A percentile compares a stretch with the other conserved stretches of the same genome.
phyloP scores from a whole-genome alignment of 2,113 vertebrate genomes.

The Apteryx mantelli region DNA sequence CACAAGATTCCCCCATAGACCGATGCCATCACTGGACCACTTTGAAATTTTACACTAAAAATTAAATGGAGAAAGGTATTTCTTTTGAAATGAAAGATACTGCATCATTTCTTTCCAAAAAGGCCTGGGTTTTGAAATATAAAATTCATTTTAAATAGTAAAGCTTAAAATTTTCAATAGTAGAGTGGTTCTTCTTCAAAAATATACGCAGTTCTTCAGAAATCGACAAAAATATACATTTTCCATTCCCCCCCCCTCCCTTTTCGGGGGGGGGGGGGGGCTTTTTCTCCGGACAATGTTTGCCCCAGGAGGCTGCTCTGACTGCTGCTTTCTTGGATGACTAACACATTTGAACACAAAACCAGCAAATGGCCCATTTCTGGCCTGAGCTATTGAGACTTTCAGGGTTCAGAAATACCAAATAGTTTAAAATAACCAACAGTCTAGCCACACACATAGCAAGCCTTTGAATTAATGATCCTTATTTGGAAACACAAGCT shows the following conservation, averaged over 20 bases:
- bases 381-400: background rate
- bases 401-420: background rate
- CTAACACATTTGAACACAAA: background rate
- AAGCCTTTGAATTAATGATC: background rate
- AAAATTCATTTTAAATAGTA: background rate
- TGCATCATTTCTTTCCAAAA: background rate
- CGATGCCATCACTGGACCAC: fast-evolving
- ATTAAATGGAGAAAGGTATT: background rate
- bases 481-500: background rate
- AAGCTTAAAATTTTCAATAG: background rate
- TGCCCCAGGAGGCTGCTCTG: background rate
- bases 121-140: background rate
- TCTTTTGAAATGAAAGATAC: background rate
- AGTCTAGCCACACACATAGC: fast-evolving
- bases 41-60: background rate
- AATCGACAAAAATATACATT: background rate
- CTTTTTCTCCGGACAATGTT: background rate
- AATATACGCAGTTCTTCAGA: background rate
- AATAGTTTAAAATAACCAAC: fast-evolving
- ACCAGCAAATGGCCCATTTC: background rate
- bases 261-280: too few relatives aligned
- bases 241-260: background rate
- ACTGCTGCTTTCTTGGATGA: background rate
- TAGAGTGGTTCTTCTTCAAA: background rate
- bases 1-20: background rate